Evolutionary conservation across 2,113 vertebrate genomes (phyloP).

Genomic region (Heterotis niloticus): DNA sequence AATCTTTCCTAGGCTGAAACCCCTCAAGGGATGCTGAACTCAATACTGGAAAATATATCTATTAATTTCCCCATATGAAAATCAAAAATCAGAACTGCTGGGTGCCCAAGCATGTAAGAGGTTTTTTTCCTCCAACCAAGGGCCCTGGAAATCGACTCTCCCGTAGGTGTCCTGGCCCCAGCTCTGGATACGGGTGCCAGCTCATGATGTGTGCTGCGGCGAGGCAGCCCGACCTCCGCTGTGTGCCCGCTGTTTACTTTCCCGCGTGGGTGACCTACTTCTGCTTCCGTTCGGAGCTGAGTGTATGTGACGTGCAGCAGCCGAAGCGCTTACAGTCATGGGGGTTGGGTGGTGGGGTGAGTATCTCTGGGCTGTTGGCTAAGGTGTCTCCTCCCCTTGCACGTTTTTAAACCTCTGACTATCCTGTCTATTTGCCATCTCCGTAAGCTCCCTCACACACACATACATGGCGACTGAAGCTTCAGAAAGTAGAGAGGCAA

Average conservation of each 20-base stretch:
- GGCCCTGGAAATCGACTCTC: too few relatives aligned
- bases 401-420: too few relatives aligned
- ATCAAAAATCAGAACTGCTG: too few relatives aligned
- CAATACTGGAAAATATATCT: too few relatives aligned
- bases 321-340: conserved; percentile 6
- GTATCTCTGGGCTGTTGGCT: neutral
- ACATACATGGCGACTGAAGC: conserved; percentile 16
- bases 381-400: too few relatives aligned
- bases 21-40: too few relatives aligned
- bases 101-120: too few relatives aligned
- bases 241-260: conserved; percentile 12
- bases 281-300: conserved; percentile 34
- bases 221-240: neutral
- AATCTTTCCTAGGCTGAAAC: too few relatives aligned
- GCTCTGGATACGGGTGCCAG: neutral
- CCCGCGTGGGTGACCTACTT: conserved; percentile 51
- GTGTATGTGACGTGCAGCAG: conserved; percentile 40
- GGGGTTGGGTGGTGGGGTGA: neutral
- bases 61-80: too few relatives aligned
- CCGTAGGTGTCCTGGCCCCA: neutral
- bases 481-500: conserved; percentile 15
- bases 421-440: neutral
- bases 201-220: too few relatives aligned
- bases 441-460: neutral
- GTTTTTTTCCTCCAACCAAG: too few relatives aligned